phyloP scores from a whole-genome alignment of 1,140 invertebrate genomes.

The Temnothorax nylanderi region DNA sequence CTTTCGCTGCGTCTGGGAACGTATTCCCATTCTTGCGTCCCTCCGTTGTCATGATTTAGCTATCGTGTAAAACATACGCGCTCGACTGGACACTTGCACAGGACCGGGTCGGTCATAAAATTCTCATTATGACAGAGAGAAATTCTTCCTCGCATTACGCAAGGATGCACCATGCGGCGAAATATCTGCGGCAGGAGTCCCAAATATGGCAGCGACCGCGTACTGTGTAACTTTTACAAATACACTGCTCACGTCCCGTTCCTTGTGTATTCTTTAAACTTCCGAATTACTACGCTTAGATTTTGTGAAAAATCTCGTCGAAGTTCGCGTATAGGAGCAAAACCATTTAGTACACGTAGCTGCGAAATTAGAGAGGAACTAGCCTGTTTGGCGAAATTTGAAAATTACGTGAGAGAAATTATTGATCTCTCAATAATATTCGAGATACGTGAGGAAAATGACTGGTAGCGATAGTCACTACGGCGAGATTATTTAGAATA shows the following conservation, averaged over 20 bases:
- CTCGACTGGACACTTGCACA: constrained; percentile 31
- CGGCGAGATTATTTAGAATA: constrained; percentile 28
- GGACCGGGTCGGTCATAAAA: background rate
- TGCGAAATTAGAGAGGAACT: background rate
- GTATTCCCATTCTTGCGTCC: background rate
- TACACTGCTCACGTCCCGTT: background rate
- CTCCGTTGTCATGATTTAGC: constrained; percentile 36
- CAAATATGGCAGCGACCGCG: constrained; percentile 18
- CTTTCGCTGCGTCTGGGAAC: constrained; percentile 28
- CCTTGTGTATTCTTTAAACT: constrained; percentile 15
- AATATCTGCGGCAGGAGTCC: background rate
- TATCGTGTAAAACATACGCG: constrained; percentile 37
- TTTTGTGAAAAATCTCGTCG: background rate
- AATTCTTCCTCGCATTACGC: background rate
- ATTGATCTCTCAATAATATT: constrained; percentile 37
- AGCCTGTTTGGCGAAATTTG: constrained; percentile 22
- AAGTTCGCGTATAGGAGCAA: background rate
- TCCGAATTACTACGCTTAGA: constrained; percentile 25
- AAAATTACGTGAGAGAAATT: constrained; percentile 52
- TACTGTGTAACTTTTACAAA: constrained; percentile 9
- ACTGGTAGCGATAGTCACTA: constrained; percentile 10
- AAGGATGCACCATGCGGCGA: background rate
- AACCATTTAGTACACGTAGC: constrained; percentile 23
- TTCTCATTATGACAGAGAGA: constrained; percentile 36
- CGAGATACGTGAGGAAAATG: constrained; percentile 43